phyloP scores from a whole-genome alignment of 1,140 invertebrate genomes.

The Drosophila tsacasi region DNA sequence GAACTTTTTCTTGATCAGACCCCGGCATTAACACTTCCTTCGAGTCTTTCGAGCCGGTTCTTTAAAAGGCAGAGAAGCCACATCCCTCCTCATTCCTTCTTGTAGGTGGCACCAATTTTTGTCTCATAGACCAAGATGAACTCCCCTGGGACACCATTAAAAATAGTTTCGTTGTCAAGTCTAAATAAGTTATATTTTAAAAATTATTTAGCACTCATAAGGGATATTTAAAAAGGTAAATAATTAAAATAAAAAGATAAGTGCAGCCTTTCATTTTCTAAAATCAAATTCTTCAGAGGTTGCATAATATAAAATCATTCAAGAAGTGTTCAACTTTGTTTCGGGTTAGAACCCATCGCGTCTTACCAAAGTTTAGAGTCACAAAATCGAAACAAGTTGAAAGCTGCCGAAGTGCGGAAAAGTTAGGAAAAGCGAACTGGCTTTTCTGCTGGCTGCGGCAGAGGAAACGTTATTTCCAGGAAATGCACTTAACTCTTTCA shows the following conservation, averaged over 20 bases:
- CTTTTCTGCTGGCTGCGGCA: constrained; percentile 28
- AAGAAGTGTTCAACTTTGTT: neutral
- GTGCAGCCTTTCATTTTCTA: neutral
- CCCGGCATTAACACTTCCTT: no score
- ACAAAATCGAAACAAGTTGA: constrained; percentile 42
- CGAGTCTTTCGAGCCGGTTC: no score
- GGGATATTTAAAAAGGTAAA: no score
- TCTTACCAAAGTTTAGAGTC: neutral
- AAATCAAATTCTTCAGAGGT: neutral
- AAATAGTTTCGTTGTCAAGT: no score
- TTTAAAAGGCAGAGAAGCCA: neutral
- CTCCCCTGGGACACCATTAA: neutral
- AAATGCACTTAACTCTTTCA: constrained; percentile 68
- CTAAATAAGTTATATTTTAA: no score
- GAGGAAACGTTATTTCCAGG: constrained; percentile 76
- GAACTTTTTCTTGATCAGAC: neutral
- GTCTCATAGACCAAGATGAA: neutral
- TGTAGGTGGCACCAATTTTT: neutral
- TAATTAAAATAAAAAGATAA: neutral
- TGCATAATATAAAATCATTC: neutral
- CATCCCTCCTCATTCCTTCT: neutral
- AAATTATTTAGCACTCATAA: no score
- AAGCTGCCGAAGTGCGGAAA: constrained; percentile 46
- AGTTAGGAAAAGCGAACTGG: constrained; percentile 39
- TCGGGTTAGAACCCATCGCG: constrained; percentile 9